Evolutionary conservation across 2,888 invertebrate species (phyloP).

Genomic region (Pristionchus fissidentatus): DNA sequence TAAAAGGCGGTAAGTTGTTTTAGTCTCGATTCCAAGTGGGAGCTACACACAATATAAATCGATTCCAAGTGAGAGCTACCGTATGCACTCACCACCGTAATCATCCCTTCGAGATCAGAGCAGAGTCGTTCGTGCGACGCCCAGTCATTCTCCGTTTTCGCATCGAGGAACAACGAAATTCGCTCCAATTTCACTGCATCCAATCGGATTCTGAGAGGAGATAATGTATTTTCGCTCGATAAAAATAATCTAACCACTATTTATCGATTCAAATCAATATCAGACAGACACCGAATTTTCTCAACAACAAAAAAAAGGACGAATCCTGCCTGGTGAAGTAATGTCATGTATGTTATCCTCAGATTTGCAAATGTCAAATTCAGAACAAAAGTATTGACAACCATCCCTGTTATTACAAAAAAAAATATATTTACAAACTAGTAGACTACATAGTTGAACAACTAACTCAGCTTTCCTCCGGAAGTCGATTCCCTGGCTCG

Average conservation of each 20-base stretch:
- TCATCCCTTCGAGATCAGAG: constrained; percentile 9
- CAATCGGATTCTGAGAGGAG: constrained; percentile 17
- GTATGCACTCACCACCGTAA: constrained; percentile 33
- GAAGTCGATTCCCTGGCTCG: constrained; percentile 9
- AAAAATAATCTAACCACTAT: too few species aligned
- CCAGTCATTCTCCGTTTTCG: constrained; percentile 43
- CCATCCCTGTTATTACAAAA: too few species aligned
- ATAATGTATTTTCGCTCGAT: neutral
- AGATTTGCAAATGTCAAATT: neutral
- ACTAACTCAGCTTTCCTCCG: constrained; percentile 23
- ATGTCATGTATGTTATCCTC: too few species aligned
- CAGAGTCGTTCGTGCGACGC: constrained; percentile 23
- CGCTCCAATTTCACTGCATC: neutral
- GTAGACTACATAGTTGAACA: too few species aligned
- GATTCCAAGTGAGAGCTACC: neutral
- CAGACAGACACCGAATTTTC: neutral
- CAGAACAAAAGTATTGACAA: neutral
- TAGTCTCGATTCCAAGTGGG: too few species aligned
- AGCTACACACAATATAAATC: neutral
- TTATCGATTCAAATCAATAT: neutral
- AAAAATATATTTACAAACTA: neutral
- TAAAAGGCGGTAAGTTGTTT: too few species aligned
- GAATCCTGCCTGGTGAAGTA: too few species aligned
- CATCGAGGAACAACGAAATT: constrained; percentile 10
- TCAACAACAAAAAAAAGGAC: neutral